These are phyloP conservation scores for Antheraea assamensis DNA, from an alignment of 2,888 invertebrate species.

Conservation along the genomic window DNA sequence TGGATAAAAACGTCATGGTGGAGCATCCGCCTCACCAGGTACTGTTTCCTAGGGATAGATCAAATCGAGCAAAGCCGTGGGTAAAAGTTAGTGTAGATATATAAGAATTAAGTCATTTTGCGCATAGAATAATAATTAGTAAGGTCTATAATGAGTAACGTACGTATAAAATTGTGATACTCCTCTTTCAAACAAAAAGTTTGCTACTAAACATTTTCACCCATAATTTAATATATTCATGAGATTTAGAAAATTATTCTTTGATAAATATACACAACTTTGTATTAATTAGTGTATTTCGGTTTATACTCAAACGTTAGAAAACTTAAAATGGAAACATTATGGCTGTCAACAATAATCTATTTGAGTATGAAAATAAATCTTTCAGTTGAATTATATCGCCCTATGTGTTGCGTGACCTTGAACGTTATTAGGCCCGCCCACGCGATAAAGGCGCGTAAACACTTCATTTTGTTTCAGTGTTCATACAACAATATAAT, in stretches of 20 bases:
- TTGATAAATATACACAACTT: not conserved
- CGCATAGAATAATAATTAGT: no score
- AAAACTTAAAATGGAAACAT: not conserved
- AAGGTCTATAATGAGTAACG: no score
- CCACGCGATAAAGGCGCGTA: not conserved
- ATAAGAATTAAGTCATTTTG: no score
- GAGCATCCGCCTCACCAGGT: no score
- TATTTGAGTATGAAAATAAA: not conserved
- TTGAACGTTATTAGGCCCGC: not conserved
- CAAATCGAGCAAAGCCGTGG: no score
- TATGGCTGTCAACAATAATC: not conserved
- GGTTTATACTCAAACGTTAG: not conserved
- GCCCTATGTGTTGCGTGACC: not conserved
- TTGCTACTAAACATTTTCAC: no score
- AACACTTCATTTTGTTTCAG: not conserved
- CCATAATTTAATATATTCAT: not conserved
- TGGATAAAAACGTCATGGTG: no score
- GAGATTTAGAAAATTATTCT: not conserved
- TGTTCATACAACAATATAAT: conserved; percentile 2
- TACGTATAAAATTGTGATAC: no score
- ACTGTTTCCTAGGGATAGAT: no score
- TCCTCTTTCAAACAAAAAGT: no score
- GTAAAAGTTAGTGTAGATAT: no score
- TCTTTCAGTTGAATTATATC: not conserved
- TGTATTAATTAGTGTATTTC: not conserved